Conservation (phyloP, 2,888 invertebrate genomes). For the Steromphala cineraria region DNA sequence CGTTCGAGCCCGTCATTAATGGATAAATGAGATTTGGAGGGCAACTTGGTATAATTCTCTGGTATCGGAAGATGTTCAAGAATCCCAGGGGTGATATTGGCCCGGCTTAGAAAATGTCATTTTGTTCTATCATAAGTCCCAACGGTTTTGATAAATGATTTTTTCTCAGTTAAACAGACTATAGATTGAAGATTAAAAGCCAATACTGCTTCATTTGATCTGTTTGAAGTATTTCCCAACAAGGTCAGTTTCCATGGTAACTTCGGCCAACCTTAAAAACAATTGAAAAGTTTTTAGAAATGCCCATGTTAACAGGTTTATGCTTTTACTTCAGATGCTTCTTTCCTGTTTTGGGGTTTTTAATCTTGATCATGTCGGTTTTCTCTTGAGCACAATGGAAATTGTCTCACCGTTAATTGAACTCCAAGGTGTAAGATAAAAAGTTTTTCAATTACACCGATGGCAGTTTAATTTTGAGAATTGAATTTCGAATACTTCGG, state of each 20-base stretch:
- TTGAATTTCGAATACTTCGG: too few relatives aligned
- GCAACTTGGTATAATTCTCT: background rate
- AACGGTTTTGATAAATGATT: background rate
- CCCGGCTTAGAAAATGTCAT: background rate
- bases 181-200: background rate
- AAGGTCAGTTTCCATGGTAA: background rate
- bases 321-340: background rate
- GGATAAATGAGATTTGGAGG: background rate
- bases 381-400: background rate
- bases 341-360: background rate
- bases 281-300: background rate
- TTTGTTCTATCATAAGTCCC: background rate
- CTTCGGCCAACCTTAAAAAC: background rate
- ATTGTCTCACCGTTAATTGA: background rate
- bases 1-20: background rate
- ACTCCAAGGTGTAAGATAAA: too few relatives aligned
- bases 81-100: too few relatives aligned
- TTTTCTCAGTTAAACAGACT: too few relatives aligned
- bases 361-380: background rate
- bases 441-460: too few relatives aligned
- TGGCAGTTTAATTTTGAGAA: too few relatives aligned
- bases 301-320: background rate
- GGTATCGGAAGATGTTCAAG: background rate
- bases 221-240: background rate
- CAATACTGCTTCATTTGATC: background rate